Conservation (phyloP, 1,140 invertebrate species). For the Apis dorsata region DNA sequence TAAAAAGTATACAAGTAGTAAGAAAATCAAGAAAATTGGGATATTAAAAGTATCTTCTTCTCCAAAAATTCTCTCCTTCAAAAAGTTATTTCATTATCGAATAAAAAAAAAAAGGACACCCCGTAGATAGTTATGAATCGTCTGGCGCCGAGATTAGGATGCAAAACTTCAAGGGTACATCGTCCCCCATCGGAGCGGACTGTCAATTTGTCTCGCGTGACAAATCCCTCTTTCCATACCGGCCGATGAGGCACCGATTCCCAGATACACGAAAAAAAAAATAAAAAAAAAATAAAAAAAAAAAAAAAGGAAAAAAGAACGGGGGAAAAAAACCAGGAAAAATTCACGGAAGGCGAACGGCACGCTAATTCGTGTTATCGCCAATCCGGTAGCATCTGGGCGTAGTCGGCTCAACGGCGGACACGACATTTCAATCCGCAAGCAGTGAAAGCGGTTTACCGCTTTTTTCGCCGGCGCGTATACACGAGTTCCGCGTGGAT, state of each 20-base stretch:
- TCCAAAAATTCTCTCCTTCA: no score
- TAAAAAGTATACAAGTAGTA: no score
- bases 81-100: no score
- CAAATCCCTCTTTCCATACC: constrained; percentile 43
- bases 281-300: constrained; percentile 7
- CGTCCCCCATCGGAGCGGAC: neutral
- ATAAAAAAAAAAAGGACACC: no score
- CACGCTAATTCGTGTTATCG: constrained; percentile 61
- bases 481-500: constrained; percentile 59
- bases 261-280: constrained; percentile 1
- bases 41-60: no score
- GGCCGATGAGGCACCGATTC: constrained; percentile 16
- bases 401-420: constrained; percentile 54
- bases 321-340: neutral
- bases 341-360: constrained; percentile 28
- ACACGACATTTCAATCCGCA: constrained; percentile 65
- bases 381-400: constrained; percentile 46
- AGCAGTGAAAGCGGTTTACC: constrained; percentile 67
- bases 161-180: neutral
- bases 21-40: no score
- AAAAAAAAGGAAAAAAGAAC: neutral
- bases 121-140: no score
- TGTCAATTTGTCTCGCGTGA: constrained; percentile 48
- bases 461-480: constrained; percentile 54
- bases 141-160: neutral